Evolutionary conservation across 2,797 vertebrate species (phyloP).

Genomic region (Potorous gilbertii): DNA sequence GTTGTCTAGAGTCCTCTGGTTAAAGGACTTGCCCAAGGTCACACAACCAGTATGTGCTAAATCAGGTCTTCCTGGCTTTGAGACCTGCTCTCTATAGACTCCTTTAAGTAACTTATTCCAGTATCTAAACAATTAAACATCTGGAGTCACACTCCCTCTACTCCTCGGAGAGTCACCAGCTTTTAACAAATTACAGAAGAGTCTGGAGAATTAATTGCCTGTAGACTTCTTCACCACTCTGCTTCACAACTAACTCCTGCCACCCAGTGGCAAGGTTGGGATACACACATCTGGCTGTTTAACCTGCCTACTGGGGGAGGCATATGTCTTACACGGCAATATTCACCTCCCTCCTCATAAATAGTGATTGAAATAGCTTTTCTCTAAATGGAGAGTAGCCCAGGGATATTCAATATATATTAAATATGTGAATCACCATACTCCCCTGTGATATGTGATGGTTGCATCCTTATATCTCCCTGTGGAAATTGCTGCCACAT

Average conservation of each 20-base stretch:
- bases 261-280: constrained; percentile 79
- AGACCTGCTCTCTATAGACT: neutral
- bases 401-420: neutral
- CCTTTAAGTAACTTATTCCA: neutral
- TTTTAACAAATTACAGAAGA: neutral
- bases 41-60: neutral
- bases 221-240: neutral
- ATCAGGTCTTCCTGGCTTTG: neutral
- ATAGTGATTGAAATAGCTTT: neutral
- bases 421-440: neutral
- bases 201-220: neutral
- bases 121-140: neutral
- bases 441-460: neutral
- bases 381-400: neutral
- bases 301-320: constrained; percentile 16
- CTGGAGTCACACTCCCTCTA: too few species aligned
- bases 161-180: neutral
- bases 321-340: neutral
- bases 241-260: constrained; percentile 80
- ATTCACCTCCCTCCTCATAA: neutral
- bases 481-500: neutral
- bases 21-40: neutral
- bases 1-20: neutral
- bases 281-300: constrained; percentile 44
- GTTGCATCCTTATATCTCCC: neutral